Conservation (phyloP, 2,113 vertebrate species). For the Stegastes partitus region DNA sequence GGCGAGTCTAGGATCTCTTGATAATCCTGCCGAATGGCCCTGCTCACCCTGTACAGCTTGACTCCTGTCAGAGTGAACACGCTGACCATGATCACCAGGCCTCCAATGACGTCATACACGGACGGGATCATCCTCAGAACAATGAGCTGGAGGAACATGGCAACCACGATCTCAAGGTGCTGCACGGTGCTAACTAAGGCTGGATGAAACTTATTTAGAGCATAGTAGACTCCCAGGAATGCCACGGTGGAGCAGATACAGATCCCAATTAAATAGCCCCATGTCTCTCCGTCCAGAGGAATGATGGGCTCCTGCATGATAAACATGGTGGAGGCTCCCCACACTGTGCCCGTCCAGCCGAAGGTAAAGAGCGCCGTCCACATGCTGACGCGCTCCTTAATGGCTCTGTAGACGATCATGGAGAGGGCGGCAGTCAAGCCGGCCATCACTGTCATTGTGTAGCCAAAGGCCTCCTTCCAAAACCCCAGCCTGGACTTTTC, state of each 20-base stretch:
- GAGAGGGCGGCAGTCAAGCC: conserved; percentile 96
- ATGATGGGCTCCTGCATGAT: conserved; percentile 97
- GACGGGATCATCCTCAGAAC: conserved; percentile 94
- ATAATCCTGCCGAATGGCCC: conserved; percentile 91
- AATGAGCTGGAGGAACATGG: conserved; percentile 96
- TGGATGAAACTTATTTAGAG: conserved; percentile 96
- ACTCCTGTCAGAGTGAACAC: conserved; percentile 93
- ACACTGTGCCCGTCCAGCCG: conserved; percentile 96
- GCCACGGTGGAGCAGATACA: conserved; percentile 96
- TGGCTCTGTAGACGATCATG: conserved; percentile 97
- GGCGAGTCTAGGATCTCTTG: conserved; percentile 96
- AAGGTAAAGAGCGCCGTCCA: conserved; percentile 99
- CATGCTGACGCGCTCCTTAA: conserved; percentile 97
- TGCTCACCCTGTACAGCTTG: conserved; percentile 93
- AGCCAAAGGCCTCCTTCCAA: conserved; percentile 99
- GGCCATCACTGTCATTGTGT: conserved; percentile 97
- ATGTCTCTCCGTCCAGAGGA: conserved; percentile 95
- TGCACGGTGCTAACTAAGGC: conserved; percentile 98
- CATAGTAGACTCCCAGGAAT: conserved; percentile 97
- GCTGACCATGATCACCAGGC: conserved; percentile 93
- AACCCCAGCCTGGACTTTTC: conserved; percentile 91
- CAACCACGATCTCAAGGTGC: conserved; percentile 95
- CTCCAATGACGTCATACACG: conserved; percentile 92
- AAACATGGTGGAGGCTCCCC: conserved; percentile 98
- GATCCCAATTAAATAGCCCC: conserved; percentile 96